phyloP scores from a whole-genome alignment of 1,140 invertebrate species.

The Trigoniulus corallinus region DNA sequence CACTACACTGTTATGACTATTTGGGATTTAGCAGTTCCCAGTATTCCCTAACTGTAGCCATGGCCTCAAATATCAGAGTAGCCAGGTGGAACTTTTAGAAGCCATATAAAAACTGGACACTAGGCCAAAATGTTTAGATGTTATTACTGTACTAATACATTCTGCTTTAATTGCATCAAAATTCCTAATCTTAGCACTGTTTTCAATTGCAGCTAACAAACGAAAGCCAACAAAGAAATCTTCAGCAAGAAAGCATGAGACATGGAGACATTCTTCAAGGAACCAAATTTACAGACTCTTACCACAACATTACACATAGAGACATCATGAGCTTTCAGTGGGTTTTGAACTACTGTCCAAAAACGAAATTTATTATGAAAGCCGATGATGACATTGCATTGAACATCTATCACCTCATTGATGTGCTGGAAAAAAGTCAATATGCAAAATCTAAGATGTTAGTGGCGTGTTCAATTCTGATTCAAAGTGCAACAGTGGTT shows the following conservation, averaged over 20 bases:
- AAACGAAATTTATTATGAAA: constrained; percentile 13
- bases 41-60: too few species aligned
- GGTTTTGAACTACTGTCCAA: constrained; percentile 9
- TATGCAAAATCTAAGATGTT: not conserved
- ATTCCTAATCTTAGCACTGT: too few species aligned
- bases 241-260: constrained; percentile 4
- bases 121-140: too few species aligned
- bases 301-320: constrained; percentile 13
- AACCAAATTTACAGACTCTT: constrained; percentile 13
- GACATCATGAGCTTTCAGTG: constrained; percentile 12
- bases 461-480: not conserved
- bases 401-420: not conserved
- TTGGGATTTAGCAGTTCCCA: too few species aligned
- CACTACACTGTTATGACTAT: too few species aligned
- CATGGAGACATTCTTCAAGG: constrained; percentile 14
- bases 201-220: not conserved
- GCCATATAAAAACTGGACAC: too few species aligned
- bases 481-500: not conserved
- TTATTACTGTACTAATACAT: too few species aligned
- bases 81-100: too few species aligned
- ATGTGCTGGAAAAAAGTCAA: not conserved
- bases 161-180: too few species aligned
- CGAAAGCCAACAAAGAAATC: not conserved
- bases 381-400: constrained; percentile 13
- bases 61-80: too few species aligned